Conservation (phyloP, 2,888 invertebrate species). For the Meghimatium bilineatum region DNA sequence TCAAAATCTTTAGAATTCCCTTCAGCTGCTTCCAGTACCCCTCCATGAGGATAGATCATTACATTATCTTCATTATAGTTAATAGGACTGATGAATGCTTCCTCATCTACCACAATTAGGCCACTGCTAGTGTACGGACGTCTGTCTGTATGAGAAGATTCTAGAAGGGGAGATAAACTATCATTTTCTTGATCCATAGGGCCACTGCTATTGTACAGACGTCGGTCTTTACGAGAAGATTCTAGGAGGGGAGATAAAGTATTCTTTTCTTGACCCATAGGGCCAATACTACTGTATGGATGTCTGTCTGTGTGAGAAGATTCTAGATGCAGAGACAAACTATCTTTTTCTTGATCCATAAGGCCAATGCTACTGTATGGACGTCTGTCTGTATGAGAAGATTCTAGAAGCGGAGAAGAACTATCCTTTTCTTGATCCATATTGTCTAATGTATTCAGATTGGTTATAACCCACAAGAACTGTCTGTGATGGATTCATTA, state of each 20-base stretch:
- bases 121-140: too few relatives aligned
- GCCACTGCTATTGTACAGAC: too few relatives aligned
- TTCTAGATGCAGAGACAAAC: not conserved
- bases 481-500: not conserved
- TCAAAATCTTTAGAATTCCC: not conserved
- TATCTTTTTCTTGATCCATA: not conserved
- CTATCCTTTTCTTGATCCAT: conserved; percentile 21
- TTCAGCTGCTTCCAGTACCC: conserved; percentile 18
- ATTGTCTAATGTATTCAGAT: not conserved
- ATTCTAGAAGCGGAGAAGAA: not conserved
- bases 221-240: too few relatives aligned
- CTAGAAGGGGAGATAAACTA: too few relatives aligned
- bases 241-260: too few relatives aligned
- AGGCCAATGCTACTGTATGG: not conserved
- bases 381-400: not conserved
- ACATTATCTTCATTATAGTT: not conserved
- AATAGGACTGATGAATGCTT: not conserved
- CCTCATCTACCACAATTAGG: too few relatives aligned
- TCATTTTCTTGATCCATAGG: too few relatives aligned
- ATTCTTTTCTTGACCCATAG: too few relatives aligned
- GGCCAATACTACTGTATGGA: not conserved
- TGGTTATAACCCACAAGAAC: not conserved
- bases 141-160: too few relatives aligned
- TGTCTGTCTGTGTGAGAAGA: not conserved
- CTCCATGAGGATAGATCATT: conserved; percentile 22